Conservation (phyloP, 1,140 invertebrate genomes). For the Camponotus pennsylvanicus region DNA sequence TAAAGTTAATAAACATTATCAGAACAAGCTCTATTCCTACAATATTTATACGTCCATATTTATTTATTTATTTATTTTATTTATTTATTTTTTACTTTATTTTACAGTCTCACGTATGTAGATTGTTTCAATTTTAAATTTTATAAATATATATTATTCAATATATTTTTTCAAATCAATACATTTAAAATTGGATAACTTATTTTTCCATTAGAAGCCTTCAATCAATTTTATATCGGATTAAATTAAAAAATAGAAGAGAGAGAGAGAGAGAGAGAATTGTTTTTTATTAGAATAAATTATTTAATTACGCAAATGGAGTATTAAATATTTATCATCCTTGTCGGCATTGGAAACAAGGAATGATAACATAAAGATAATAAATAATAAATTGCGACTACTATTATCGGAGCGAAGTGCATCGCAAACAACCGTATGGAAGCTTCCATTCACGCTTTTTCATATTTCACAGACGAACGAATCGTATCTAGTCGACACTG, state of each 20-base stretch:
- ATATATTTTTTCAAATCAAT: background rate
- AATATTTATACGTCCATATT: background rate
- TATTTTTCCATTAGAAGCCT: background rate
- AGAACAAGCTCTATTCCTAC: background rate
- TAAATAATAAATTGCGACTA: conserved; percentile 14
- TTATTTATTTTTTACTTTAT: background rate
- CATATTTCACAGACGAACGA: conserved; percentile 80
- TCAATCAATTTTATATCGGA: background rate
- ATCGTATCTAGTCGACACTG: conserved; percentile 76
- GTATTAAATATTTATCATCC: background rate
- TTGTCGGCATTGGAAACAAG: background rate
- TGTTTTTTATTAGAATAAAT: background rate
- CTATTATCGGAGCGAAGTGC: conserved; percentile 43
- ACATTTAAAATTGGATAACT: background rate
- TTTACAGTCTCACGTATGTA: too few relatives aligned
- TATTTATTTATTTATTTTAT: background rate
- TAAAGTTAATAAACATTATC: conserved; percentile 17
- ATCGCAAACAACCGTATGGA: conserved; percentile 15
- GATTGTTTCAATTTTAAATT: background rate
- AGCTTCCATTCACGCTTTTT: conserved; percentile 74
- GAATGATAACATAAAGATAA: conserved; percentile 17
- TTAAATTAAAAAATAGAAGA: background rate
- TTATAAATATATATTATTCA: too few relatives aligned
- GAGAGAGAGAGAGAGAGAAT: too few relatives aligned
- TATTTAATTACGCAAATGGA: conserved; percentile 37